Percentiles rank a stretch among this genome's conserved stretches.
These are phyloP conservation scores for Epizoanthus ramosus DNA, from an alignment of 92 coral and sea anemone species.

Conservation along the genomic window DNA sequence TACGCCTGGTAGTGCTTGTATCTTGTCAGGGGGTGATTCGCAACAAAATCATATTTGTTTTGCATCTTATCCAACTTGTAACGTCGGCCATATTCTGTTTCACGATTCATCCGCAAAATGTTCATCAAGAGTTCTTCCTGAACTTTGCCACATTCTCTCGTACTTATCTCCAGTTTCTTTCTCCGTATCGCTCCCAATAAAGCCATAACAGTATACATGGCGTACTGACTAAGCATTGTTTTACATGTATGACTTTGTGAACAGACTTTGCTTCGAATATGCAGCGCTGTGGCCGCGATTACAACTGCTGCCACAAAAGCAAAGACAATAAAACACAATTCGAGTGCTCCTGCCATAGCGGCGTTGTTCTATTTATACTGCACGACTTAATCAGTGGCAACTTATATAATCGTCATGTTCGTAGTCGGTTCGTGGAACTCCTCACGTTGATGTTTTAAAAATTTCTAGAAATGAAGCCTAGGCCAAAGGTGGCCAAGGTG, in stretches of 20 bases:
- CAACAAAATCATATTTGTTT: conserved; percentile 23
- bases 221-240: conserved; percentile 9
- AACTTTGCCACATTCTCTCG: background rate
- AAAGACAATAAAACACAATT: background rate
- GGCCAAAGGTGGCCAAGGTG: too few relatives aligned
- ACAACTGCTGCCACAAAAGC: background rate
- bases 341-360: background rate
- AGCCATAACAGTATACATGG: conserved; percentile 1
- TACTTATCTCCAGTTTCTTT: conserved; percentile 1
- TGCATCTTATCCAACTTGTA: conserved; percentile 4
- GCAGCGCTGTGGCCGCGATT: background rate
- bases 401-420: too few relatives aligned
- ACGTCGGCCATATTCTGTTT: conserved; percentile 1
- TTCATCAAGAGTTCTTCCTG: conserved; percentile 26
- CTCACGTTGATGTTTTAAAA: too few relatives aligned
- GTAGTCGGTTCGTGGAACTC: too few relatives aligned
- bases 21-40: conserved; percentile 23
- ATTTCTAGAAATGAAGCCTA: too few relatives aligned
- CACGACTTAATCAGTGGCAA: too few relatives aligned
- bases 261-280: conserved; percentile 18
- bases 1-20: background rate
- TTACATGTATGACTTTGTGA: conserved; percentile 4
- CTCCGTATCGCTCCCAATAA: conserved; percentile 1
- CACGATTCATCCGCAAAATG: conserved; percentile 3
- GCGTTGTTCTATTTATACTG: background rate